Base-by-base conservation (phyloP, 2,797 vertebrate genomes). In the Amniataba percoides region DNA sequence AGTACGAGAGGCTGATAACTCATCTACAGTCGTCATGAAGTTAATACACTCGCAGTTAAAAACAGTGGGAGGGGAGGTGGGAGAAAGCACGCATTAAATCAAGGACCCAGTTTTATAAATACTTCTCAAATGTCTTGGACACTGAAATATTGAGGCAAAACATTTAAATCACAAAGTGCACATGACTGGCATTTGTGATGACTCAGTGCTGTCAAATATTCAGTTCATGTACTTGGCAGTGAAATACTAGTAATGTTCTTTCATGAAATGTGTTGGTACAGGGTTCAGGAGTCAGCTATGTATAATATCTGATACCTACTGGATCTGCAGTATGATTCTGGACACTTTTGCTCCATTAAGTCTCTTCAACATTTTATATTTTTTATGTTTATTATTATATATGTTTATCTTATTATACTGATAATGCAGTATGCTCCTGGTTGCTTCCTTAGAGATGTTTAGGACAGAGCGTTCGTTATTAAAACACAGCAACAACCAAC, bases 151-250 rank as follows among this genome's bases (percentile, higher is more conserved):
- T 51, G 15, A 46, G 55, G 42, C 63, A 74, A 71, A 82, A 79
- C 53, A 45, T 80, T 64, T 78, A 36, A 63, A 55, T 71, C 68
- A 68, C 51, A 42, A 52, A 49, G 31, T 1, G 7, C 27, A 23
- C 36, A 19, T 2, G 14, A 59, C 15, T 52, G 46, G 42, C 40
- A 23, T 46, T 72, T 62, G 19, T 71, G 59, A 64, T 81, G 78
- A 87, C 31, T 87, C 71, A 80, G 14, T 36, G 15, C 57, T 51
- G 60, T 78, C 68, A 72, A 56, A 80, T 74, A 66, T 58, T 75
- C 49, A 76, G 27, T 65, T 59, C 31, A 62, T 75, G 51, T n/a
- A 48, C 57, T 73, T 68, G 53, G 62, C 67, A 76, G 67, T 48
- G 27, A 71, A 71, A 63, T 53, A 74, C 10, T 63, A 31, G 21